Base-by-base conservation (phyloP, 2,113 vertebrate genomes). In the Sander lucioperca region DNA sequence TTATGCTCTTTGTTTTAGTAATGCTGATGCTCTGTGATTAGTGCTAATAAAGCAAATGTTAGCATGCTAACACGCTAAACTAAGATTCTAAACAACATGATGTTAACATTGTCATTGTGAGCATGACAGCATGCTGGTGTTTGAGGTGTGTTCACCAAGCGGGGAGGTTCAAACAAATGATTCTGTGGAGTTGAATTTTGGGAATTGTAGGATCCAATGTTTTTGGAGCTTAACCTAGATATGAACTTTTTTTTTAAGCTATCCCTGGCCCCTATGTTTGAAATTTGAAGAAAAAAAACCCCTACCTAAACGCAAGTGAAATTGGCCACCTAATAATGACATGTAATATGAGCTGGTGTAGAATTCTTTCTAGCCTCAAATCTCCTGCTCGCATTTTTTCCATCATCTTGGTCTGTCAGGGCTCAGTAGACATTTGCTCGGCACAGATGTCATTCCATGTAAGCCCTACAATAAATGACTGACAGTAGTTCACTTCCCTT, bases 381-480 rank as follows among this genome's bases (percentile, higher is more conserved):
- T 70, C 51, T 64, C 6, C 36, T 27, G 13, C 50, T 12, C 15
- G 27, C 43, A 78, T 21, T 53, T 64, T 33, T 68, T 33, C 51
- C 67, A 16, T 62, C 16, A 74, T 6, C 33, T 11, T 62, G 11
- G 39, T 25, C 39, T 64, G 59, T 79, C 61, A 81, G 23, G 56
- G n/a, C 59, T 51, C 51, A 57, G 19, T 54, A 65, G 73, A 79
- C 33, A 39, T 59, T 80, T 64, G 21, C 62, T 71, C 16, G 14
- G 47, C 62, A 74, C 77, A 85, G 67, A 54, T 83, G 53, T 50
- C 68, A 80, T 64, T 74, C 54, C 36, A 58, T 8, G 53, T 13
- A 36, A 25, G 33, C 23, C 21, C 11, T 8, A n/a, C 47, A 75
- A 62, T 43, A 62, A 59, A 76, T 76, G 75, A 85, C 21, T 79